Evolutionary conservation across 1,140 invertebrate species (phyloP), one percentile per base, ranked within the genome.

Genomic region (Hypothenemus hampei): DNA sequence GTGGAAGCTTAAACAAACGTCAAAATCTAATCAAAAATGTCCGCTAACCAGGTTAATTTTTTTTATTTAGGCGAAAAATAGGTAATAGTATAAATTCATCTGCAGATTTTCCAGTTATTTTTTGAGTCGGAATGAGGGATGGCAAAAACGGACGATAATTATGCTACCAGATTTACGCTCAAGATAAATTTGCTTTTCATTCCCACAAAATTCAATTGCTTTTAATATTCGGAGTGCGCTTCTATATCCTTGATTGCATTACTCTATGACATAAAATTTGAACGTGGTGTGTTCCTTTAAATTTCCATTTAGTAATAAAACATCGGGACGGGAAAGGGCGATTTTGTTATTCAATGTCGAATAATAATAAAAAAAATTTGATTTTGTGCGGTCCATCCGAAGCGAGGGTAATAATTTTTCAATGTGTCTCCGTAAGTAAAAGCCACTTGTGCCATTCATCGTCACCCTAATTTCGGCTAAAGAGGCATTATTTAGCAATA

Each of bases 401-500:
- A 52, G 13, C 18, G 19, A 26, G 35, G 52, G 44, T 29, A 39
- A 39, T 55, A 55, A 55, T 55, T 55, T 55, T 55, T 55, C 44
- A 55, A 46, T 47, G 43, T 53, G 50, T 45, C 50, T 22, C 37
- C 43, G 52, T 55, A 55, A 55, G 52, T 55, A 55, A 55, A 55
- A 46, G 52, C 24, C 52, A 55, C 52, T 55, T 55, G 43, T 47
- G 26, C 52, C 22, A 55, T 55, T 55, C 52, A 45, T 55, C 43
- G 40, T 40, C 52, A 55, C 52, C 52, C 54, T 45, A 57, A 57
- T 57, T 57, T 57, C 26, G 33, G 54, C 47, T 57, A 57, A 57
- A 57, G 45, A 57, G 43, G 54, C 54, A 57, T 57, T 57, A 57
- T 57, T 57, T 57, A 49, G 43, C 36, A 36, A 57, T 57, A 57